A percentile compares a stretch with the other conserved stretches of the same genome.
Evolutionary conservation across 2,797 vertebrate species (phyloP).

Genomic region (Hyperoplus lanceolatus): DNA sequence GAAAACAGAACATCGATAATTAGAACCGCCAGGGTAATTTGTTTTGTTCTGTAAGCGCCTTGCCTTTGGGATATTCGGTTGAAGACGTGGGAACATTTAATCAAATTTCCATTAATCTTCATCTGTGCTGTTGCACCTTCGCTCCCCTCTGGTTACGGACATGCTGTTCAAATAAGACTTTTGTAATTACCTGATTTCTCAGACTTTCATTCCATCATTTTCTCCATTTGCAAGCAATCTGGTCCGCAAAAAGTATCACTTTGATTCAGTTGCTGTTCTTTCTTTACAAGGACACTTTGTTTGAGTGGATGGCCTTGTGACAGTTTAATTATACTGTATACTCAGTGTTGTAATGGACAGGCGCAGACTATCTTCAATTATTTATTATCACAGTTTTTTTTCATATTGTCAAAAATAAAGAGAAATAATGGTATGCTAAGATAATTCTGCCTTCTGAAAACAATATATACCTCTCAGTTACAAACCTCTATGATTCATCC

Average conservation of each 20-base stretch:
- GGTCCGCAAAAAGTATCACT: slow-evolving; percentile 34
- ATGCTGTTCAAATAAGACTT: slow-evolving; percentile 81
- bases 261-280: slow-evolving; percentile 35
- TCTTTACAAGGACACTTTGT: slow-evolving; percentile 7
- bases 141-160: slow-evolving; percentile 76
- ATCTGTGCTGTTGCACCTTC: slow-evolving; percentile 80
- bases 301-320: slow-evolving; percentile 20
- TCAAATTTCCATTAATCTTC: slow-evolving; percentile 88
- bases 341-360: slow-evolving; percentile 43
- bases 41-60: slow-evolving; percentile 81
- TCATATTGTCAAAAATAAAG: slow-evolving; percentile 11
- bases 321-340: slow-evolving; percentile 51
- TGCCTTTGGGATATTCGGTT: slow-evolving; percentile 81
- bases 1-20: slow-evolving; percentile 82
- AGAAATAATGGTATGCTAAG: slow-evolving; percentile 1
- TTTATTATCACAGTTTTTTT: slow-evolving; percentile 34
- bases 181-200: slow-evolving; percentile 57
- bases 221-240: slow-evolving; percentile 43
- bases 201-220: slow-evolving; percentile 45
- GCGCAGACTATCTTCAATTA: slow-evolving; percentile 37
- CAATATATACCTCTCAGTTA: slow-evolving; percentile 39
- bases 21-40: slow-evolving; percentile 86
- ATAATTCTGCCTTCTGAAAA: slow-evolving; percentile 38
- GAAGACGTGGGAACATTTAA: slow-evolving; percentile 82
- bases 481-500: slow-evolving; percentile 28